A percentile compares a stretch with the other conserved stretches of the same genome.
phyloP scores from a whole-genome alignment of 2,113 vertebrate species.

The Syngnathus typhle region DNA sequence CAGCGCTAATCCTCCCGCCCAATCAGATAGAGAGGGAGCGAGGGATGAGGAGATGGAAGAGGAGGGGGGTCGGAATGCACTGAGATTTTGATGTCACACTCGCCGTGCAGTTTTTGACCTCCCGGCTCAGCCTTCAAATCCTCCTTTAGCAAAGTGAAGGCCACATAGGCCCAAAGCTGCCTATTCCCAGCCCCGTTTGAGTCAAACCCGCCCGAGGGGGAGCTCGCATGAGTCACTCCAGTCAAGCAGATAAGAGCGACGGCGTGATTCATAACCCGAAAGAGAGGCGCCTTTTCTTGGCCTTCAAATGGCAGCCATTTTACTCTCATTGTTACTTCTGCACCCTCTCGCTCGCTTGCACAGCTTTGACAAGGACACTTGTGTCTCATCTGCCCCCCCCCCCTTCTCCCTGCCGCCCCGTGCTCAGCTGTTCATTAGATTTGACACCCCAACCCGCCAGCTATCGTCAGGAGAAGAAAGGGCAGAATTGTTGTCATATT shows the following conservation, averaged over 20 bases:
- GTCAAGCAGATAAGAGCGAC: slow-evolving; percentile 15
- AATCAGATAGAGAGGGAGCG: slow-evolving; percentile 41
- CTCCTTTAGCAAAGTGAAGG: slow-evolving; percentile 11
- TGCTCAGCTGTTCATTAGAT: slow-evolving; percentile 56
- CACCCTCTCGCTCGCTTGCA: background rate
- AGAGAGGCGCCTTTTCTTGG: slow-evolving; percentile 5
- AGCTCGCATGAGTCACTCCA: slow-evolving; percentile 17
- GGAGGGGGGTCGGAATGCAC: slow-evolving; percentile 23
- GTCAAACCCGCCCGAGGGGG: slow-evolving; percentile 17
- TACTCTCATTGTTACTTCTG: slow-evolving; percentile 13
- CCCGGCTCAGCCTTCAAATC: slow-evolving; percentile 18
- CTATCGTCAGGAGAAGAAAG: slow-evolving; percentile 53
- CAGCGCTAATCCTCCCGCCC: slow-evolving; percentile 46
- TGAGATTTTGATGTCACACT: slow-evolving; percentile 34
- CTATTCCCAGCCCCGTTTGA: slow-evolving; percentile 2
- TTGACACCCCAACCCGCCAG: slow-evolving; percentile 45
- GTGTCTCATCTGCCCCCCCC: slow-evolving; percentile 33
- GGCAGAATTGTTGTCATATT: slow-evolving; percentile 42
- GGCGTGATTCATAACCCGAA: slow-evolving; percentile 15
- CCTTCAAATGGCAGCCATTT: slow-evolving; percentile 38
- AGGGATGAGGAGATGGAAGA: slow-evolving; percentile 38
- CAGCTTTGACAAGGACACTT: slow-evolving; percentile 47
- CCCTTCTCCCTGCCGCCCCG: background rate
- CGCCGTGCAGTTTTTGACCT: background rate
- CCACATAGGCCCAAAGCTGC: slow-evolving; percentile 9